Evolutionary conservation across 2,888 invertebrate genomes (phyloP).

Genomic region (Odontomyia ornata): DNA sequence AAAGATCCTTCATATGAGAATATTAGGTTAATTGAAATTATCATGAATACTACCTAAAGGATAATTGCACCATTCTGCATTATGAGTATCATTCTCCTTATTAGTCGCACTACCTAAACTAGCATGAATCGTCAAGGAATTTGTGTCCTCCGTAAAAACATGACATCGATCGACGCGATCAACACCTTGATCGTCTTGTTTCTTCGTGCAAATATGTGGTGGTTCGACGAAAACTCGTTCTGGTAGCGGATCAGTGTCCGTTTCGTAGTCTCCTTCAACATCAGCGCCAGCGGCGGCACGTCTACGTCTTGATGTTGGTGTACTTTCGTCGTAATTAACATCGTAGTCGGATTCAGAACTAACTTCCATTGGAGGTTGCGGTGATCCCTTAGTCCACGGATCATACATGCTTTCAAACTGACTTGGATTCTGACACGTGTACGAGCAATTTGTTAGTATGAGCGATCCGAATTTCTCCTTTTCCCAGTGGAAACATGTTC

Average conservation of each 20-base stretch:
- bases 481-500: constrained; percentile 75
- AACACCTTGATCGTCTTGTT: constrained; percentile 52
- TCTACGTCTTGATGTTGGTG: constrained; percentile 55
- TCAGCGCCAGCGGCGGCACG: constrained; percentile 28
- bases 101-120: constrained; percentile 66
- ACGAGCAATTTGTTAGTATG: constrained; percentile 74
- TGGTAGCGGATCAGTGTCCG: neutral
- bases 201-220: constrained; percentile 70
- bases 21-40: too few species aligned
- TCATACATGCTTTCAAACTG: constrained; percentile 61
- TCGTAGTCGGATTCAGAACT: constrained; percentile 59
- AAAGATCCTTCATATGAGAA: constrained; percentile 35
- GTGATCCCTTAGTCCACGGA: constrained; percentile 59
- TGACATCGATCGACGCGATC: constrained; percentile 65
- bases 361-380: constrained; percentile 58
- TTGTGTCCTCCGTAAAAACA: constrained; percentile 69
- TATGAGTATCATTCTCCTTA: constrained; percentile 61
- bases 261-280: neutral
- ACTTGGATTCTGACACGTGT: constrained; percentile 70
- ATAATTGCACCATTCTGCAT: constrained; percentile 74
- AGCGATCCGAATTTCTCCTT: constrained; percentile 72
- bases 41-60: constrained; percentile 65
- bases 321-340: constrained; percentile 62
- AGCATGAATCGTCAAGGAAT: constrained; percentile 66
- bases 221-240: constrained; percentile 61